Percentiles rank a stretch among this genome's conserved stretches.
These are phyloP conservation scores for Rhinoraja longicauda DNA, from an alignment of 2,797 vertebrate genomes.

Conservation along the genomic window DNA sequence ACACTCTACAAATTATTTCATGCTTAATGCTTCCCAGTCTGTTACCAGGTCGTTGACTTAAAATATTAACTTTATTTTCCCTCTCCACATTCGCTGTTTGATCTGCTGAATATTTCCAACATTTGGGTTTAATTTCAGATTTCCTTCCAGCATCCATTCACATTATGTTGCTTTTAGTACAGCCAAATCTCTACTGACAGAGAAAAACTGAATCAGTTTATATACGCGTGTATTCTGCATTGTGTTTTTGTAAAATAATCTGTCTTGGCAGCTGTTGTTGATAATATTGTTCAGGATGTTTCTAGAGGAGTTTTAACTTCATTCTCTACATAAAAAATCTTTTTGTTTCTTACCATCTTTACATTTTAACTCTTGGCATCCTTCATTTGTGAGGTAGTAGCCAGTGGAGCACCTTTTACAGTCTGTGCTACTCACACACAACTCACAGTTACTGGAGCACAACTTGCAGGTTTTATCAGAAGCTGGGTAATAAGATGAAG, in stretches of 20 bases:
- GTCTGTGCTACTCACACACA: conserved; percentile 55
- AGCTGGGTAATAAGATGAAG: conserved; percentile 62
- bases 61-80: no score
- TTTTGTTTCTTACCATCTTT: conserved; percentile 61
- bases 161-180: not conserved
- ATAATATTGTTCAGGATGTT: not conserved
- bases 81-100: no score
- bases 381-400: conserved; percentile 56
- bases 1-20: no score
- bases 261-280: not conserved
- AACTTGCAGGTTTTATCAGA: conserved; percentile 55
- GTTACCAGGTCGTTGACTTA: no score
- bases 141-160: no score
- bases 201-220: not conserved
- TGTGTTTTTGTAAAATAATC: not conserved
- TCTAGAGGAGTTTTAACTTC: not conserved
- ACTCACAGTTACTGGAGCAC: conserved; percentile 65
- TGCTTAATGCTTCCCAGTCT: no score
- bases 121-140: no score
- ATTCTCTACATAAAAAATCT: not conserved
- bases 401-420: conserved; percentile 65
- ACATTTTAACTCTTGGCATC: conserved; percentile 66
- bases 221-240: not conserved
- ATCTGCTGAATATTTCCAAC: no score
- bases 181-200: not conserved